phyloP scores from a whole-genome alignment of 1,140 invertebrate species.

The Drosophila rufa region DNA sequence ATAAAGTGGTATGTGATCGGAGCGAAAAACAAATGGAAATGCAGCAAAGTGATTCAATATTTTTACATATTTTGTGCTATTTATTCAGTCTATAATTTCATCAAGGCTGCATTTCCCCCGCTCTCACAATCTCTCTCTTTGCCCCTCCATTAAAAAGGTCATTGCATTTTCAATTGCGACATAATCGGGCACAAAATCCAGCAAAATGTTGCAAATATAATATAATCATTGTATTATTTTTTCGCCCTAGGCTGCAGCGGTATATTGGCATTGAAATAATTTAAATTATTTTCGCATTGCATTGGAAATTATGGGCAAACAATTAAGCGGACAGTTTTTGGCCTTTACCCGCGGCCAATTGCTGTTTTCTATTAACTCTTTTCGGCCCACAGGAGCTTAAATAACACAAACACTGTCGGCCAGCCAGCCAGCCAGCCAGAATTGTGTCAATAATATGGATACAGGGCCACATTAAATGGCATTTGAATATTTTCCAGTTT shows the following conservation, averaged over 20 bases:
- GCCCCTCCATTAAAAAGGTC: neutral
- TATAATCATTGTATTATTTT: constrained; percentile 26
- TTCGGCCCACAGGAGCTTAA: constrained; percentile 41
- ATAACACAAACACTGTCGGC: constrained; percentile 12
- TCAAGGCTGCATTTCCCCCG: neutral
- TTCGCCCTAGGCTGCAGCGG: neutral
- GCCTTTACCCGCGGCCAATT: constrained; percentile 26
- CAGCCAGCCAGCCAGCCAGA: neutral
- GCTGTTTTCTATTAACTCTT: constrained; percentile 57
- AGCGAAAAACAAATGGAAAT: neutral
- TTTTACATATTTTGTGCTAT: constrained; percentile 11
- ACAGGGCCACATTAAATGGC: constrained; percentile 39
- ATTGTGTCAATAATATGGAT: constrained; percentile 16
- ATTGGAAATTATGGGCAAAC: constrained; percentile 54
- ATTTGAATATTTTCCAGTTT: constrained; percentile 40
- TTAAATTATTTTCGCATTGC: constrained; percentile 45
- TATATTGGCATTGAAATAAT: constrained; percentile 57
- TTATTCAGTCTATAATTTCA: constrained; percentile 31
- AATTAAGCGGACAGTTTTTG: constrained; percentile 44
- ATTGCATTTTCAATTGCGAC: constrained; percentile 41
- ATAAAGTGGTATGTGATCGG: neutral
- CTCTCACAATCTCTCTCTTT: neutral
- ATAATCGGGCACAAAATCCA: constrained; percentile 41
- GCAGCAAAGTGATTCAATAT: neutral
- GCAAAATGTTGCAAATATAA: constrained; percentile 42